These are phyloP conservation scores for Patella depressa DNA, from an alignment of 2,888 invertebrate genomes.

Conservation along the genomic window DNA sequence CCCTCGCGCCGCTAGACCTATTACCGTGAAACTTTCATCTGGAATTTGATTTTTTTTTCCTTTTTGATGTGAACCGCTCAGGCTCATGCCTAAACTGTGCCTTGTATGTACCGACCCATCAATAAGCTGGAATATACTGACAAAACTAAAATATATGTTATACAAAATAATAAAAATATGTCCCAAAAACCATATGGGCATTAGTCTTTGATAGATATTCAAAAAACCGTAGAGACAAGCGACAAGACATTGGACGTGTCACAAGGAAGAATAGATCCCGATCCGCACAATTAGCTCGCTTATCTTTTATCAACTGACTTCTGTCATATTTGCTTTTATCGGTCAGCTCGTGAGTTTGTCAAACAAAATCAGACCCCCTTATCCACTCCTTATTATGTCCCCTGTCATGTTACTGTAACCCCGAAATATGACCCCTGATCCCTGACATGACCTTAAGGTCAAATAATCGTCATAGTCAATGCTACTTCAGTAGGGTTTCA, in stretches of 20 bases:
- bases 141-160: too few relatives aligned
- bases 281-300: not conserved
- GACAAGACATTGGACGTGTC: not conserved
- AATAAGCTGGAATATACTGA: too few relatives aligned
- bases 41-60: too few relatives aligned
- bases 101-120: too few relatives aligned
- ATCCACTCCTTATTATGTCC: not conserved
- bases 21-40: too few relatives aligned
- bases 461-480: not conserved
- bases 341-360: not conserved
- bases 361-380: not conserved
- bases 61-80: too few relatives aligned
- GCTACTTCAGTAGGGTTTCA: not conserved
- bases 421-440: not conserved
- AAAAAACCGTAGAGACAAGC: not conserved
- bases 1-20: too few relatives aligned
- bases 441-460: constrained; percentile 10
- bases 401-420: constrained; percentile 2
- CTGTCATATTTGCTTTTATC: constrained; percentile 4
- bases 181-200: too few relatives aligned
- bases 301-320: not conserved
- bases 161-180: too few relatives aligned
- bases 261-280: not conserved
- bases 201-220: too few relatives aligned
- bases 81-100: too few relatives aligned